A percentile compares a stretch with the other conserved stretches of the same genome.
phyloP scores from a whole-genome alignment of 2,888 invertebrate genomes.

The Galeopsomyia nigrocyanea region DNA sequence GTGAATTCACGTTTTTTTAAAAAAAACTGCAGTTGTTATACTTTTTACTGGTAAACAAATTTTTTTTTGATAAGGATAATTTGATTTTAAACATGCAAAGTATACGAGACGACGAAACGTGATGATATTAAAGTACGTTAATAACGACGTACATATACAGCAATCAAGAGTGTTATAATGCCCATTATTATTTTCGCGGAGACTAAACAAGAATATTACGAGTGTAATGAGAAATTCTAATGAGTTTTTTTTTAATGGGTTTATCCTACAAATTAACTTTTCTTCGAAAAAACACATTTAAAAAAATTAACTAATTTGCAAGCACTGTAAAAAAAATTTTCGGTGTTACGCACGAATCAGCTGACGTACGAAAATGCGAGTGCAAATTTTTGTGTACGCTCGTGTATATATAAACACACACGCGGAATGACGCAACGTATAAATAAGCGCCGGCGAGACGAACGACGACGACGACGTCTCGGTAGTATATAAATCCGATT shows the following conservation, averaged over 20 bases:
- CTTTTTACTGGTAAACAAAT: too few relatives aligned
- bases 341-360: background rate
- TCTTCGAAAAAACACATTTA: too few relatives aligned
- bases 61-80: too few relatives aligned
- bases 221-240: conserved; percentile 17
- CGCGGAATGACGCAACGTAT: conserved; percentile 51
- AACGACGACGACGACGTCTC: conserved; percentile 40
- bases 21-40: too few relatives aligned
- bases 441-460: conserved; percentile 43
- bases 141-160: conserved; percentile 4
- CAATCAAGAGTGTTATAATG: conserved; percentile 17
- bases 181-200: conserved; percentile 15
- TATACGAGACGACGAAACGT: background rate
- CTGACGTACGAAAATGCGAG: conserved; percentile 14
- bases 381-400: background rate
- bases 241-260: too few relatives aligned
- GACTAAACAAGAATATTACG: conserved; percentile 16
- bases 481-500: conserved; percentile 40
- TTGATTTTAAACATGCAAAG: too few relatives aligned
- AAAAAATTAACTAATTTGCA: too few relatives aligned
- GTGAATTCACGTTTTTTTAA: too few relatives aligned
- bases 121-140: conserved; percentile 6
- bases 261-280: too few relatives aligned
- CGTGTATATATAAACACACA: background rate
- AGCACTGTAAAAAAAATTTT: too few relatives aligned